phyloP scores from a whole-genome alignment of 2,888 invertebrate genomes.

The Agonopterix heracliana region DNA sequence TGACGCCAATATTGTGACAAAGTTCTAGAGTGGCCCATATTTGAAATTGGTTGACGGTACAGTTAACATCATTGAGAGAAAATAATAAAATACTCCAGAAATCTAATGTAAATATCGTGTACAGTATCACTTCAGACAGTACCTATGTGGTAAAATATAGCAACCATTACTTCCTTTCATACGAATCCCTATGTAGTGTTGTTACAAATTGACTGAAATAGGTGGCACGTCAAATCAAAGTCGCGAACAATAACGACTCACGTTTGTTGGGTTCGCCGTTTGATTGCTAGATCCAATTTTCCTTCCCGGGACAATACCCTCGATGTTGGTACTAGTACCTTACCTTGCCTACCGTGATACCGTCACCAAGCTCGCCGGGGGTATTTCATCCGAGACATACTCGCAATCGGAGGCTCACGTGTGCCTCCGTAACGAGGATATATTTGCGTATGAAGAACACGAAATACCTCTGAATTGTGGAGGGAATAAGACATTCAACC shows the following conservation, averaged over 20 bases:
- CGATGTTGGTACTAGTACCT: slow-evolving; percentile 24
- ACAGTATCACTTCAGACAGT: too few relatives aligned
- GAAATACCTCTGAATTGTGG: slow-evolving; percentile 77
- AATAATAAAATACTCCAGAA: too few relatives aligned
- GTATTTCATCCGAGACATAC: slow-evolving; percentile 55
- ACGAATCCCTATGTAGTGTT: slow-evolving; percentile 2
- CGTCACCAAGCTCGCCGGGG: slow-evolving; percentile 36
- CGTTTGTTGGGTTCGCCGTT: slow-evolving; percentile 47
- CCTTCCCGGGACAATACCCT: slow-evolving; percentile 53
- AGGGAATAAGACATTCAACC: slow-evolving; percentile 76
- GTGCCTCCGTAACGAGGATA: slow-evolving; percentile 74
- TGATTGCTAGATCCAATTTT: slow-evolving; percentile 67
- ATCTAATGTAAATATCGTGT: too few relatives aligned
- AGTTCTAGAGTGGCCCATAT: too few relatives aligned
- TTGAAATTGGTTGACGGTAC: too few relatives aligned
- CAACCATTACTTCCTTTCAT: too few relatives aligned
- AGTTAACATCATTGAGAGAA: too few relatives aligned
- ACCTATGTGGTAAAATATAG: too few relatives aligned
- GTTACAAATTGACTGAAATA: slow-evolving; percentile 10
- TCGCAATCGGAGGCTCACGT: slow-evolving; percentile 73
- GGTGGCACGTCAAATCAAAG: slow-evolving; percentile 31
- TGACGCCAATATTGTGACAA: too few relatives aligned
- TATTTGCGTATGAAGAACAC: slow-evolving; percentile 77
- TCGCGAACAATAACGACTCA: slow-evolving; percentile 39
- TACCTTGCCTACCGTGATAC: slow-evolving; percentile 16